Conservation (phyloP, 2,113 vertebrate genomes). For the Alethe castanea region DNA sequence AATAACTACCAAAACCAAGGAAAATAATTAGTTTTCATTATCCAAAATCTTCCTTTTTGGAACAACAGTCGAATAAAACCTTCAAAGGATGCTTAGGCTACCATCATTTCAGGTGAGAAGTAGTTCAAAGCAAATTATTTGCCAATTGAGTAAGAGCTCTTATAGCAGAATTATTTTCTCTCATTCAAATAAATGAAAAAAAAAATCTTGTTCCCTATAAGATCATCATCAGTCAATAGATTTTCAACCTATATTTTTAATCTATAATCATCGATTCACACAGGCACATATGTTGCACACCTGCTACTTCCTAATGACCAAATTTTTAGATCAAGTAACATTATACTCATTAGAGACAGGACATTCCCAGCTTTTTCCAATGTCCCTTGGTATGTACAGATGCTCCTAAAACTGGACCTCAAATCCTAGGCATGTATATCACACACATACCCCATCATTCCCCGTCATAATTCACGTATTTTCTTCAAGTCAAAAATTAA, state of each 20-base stretch:
- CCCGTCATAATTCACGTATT: background rate
- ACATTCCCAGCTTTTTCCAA: background rate
- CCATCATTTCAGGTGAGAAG: background rate
- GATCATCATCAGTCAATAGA: background rate
- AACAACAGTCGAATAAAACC: background rate
- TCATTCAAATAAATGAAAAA: background rate
- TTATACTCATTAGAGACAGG: background rate
- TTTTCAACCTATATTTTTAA: background rate
- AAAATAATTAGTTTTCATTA: background rate
- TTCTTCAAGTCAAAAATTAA: background rate
- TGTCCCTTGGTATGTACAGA: background rate
- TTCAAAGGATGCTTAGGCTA: background rate
- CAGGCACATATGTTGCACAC: background rate
- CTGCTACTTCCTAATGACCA: background rate
- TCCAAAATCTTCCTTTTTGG: background rate
- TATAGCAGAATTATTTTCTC: background rate
- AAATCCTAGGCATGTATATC: background rate
- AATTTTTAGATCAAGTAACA: background rate
- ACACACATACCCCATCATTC: background rate
- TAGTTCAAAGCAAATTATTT: background rate
- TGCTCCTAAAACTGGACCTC: background rate
- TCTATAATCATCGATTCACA: background rate
- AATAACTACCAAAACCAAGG: background rate
- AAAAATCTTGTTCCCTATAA: background rate
- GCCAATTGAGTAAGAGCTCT: background rate